Base-by-base conservation (phyloP, 2,888 invertebrate species). In the Drosophila koepferae region DNA sequence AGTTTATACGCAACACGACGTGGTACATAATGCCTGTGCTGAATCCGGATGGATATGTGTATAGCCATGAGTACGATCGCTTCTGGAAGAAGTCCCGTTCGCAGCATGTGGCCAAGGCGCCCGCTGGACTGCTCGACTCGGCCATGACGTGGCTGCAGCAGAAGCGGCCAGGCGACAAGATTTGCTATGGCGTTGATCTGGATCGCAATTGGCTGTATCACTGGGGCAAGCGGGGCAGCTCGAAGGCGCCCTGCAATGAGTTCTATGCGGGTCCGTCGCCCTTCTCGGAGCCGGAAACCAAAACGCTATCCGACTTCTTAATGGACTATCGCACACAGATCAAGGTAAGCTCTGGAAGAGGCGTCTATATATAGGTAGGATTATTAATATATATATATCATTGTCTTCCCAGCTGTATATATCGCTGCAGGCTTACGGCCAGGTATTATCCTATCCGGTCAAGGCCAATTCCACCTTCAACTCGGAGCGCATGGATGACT, bases 51-150 rank as follows among this genome's bases (percentile, higher is more conserved):
- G 96, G 96, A 0, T 97, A 97, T 91, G 96, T 95, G 82, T 96
- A 95, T 86, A 95, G 95, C 64, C 96, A 96, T 90, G 95, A 95
- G 5, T 94, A 94, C 79, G 96, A 97, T 92, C 94, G 97, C 8
- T 94, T 97, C 72, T 97, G 97, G 97, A 94, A 95, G 77, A 97
- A 97, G 93, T 97, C 97, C 0, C 94, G 97, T 28, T 95, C 95
- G 10, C 95, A 94, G 64, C 93, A 94, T 60, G 79, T 90, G 56
- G 77, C 91, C 1, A 91, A 89, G 7, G 74, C 88, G 0, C 80
- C 81, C 9, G 83, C 83, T 4, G 92, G 92, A 10, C 74, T 93
- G 38, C 82, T 93, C 5, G 86, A 87, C 63, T 91, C 93, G 40
- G 93, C 93, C 9, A 91, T 93, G 90, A 92, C 90, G 7, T 93